phyloP scores from a whole-genome alignment of 2,888 invertebrate genomes.

The Deilephila porcellus region DNA sequence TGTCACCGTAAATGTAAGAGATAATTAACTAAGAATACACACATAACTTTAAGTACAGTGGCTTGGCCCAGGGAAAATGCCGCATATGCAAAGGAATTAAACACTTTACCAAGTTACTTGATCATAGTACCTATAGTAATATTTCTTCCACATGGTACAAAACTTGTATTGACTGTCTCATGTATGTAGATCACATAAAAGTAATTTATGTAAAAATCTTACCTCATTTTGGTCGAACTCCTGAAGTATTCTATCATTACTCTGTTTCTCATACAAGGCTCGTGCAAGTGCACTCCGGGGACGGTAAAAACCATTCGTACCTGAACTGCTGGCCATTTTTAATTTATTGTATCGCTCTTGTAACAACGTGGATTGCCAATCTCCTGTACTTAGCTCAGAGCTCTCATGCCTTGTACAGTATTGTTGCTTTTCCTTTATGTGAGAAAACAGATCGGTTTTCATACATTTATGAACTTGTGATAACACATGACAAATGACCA shows the following conservation, averaged over 20 bases:
- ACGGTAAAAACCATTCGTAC: slow-evolving; percentile 81
- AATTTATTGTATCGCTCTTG: slow-evolving; percentile 42
- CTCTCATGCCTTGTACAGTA: slow-evolving; percentile 55
- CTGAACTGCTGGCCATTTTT: slow-evolving; percentile 66
- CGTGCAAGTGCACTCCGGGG: slow-evolving; percentile 89
- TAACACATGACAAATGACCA: slow-evolving; percentile 46
- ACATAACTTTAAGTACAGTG: too few relatives aligned
- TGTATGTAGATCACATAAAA: neutral
- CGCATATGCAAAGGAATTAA: too few relatives aligned
- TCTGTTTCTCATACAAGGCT: slow-evolving; percentile 89
- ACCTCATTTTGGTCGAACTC: slow-evolving; percentile 89
- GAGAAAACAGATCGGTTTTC: slow-evolving; percentile 61
- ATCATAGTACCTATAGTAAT: neutral
- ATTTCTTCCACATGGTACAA: neutral
- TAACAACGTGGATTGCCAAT: slow-evolving; percentile 40
- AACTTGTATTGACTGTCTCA: neutral
- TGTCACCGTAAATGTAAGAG: too few relatives aligned
- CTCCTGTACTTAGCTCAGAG: slow-evolving; percentile 44
- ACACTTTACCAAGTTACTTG: too few relatives aligned
- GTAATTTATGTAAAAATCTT: slow-evolving; percentile 54
- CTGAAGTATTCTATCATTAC: slow-evolving; percentile 87
- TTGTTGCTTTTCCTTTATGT: slow-evolving; percentile 61
- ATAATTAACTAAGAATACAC: too few relatives aligned
- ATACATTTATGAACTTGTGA: slow-evolving; percentile 46
- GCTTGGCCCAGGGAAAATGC: too few relatives aligned